Percentiles rank a stretch among this genome's conserved stretches.
phyloP scores from a whole-genome alignment of 2,113 vertebrate species.

The Oncorhynchus masou region DNA sequence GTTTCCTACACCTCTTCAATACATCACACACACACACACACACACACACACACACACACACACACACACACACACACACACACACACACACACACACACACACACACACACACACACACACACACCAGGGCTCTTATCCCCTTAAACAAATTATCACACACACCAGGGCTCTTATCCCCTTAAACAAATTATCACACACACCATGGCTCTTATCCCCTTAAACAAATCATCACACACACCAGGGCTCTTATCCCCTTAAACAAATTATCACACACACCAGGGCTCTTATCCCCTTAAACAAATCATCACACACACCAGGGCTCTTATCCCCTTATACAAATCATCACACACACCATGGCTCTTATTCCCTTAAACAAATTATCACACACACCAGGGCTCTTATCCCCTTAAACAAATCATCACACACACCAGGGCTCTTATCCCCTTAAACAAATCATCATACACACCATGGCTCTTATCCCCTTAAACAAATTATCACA shows the following conservation, averaged over 20 bases:
- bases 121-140: slow-evolving; percentile 30
- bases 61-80: slow-evolving; percentile 28
- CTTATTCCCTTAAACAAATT: slow-evolving; percentile 47
- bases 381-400: slow-evolving; percentile 44
- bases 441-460: slow-evolving; percentile 53
- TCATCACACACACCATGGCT: slow-evolving; percentile 45
- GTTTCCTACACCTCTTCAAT: slow-evolving; percentile 1
- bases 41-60: slow-evolving; percentile 28
- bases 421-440: slow-evolving; percentile 42
- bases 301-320: slow-evolving; percentile 48
- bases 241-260: slow-evolving; percentile 40
- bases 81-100: slow-evolving; percentile 17
- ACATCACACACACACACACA: background rate
- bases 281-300: slow-evolving; percentile 42
- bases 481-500: slow-evolving; percentile 53
- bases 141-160: slow-evolving; percentile 54
- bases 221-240: slow-evolving; percentile 50
- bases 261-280: slow-evolving; percentile 51
- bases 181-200: slow-evolving; percentile 52
- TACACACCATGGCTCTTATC: slow-evolving; percentile 36
- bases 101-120: too few relatives aligned
- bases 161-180: slow-evolving; percentile 38
- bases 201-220: slow-evolving; percentile 38
- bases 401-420: slow-evolving; percentile 48
- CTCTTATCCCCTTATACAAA: slow-evolving; percentile 45